phyloP scores from a whole-genome alignment of 1,140 invertebrate genomes.

The Cotesia glomerata region DNA sequence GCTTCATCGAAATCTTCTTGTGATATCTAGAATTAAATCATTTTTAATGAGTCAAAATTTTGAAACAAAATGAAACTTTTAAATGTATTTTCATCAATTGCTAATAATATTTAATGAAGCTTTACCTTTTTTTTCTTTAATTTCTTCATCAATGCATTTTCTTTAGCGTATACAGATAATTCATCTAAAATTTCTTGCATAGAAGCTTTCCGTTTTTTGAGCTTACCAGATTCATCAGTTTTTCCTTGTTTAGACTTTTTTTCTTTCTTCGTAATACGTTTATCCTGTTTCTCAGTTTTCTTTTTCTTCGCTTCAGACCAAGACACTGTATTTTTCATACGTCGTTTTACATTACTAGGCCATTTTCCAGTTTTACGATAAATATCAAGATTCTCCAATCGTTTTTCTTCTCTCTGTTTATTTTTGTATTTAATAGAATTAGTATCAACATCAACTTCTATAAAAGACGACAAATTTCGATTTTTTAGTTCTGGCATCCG shows the following conservation, averaged over 20 bases:
- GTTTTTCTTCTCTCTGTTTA: conserved; percentile 76
- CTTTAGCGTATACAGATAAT: conserved; percentile 68
- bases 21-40: no score
- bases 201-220: conserved; percentile 63
- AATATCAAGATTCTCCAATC: conserved; percentile 75
- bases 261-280: conserved; percentile 65
- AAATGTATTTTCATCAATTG: no score
- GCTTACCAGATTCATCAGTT: conserved; percentile 51
- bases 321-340: conserved; percentile 68
- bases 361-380: conserved; percentile 79
- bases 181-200: conserved; percentile 81
- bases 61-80: no score
- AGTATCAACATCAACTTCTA: conserved; percentile 72
- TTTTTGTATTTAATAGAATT: conserved; percentile 84
- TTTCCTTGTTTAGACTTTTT: conserved; percentile 62
- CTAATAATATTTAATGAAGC: background rate
- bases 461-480: conserved; percentile 71
- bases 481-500: conserved; percentile 93
- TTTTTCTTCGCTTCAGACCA: conserved; percentile 83
- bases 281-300: conserved; percentile 67
- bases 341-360: conserved; percentile 72
- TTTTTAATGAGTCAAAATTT: no score
- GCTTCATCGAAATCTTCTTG: no score
- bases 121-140: conserved; percentile 81
- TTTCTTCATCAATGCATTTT: conserved; percentile 86